Base-by-base conservation (phyloP, 2,113 vertebrate species). In the Oncorhynchus tshawytscha region DNA sequence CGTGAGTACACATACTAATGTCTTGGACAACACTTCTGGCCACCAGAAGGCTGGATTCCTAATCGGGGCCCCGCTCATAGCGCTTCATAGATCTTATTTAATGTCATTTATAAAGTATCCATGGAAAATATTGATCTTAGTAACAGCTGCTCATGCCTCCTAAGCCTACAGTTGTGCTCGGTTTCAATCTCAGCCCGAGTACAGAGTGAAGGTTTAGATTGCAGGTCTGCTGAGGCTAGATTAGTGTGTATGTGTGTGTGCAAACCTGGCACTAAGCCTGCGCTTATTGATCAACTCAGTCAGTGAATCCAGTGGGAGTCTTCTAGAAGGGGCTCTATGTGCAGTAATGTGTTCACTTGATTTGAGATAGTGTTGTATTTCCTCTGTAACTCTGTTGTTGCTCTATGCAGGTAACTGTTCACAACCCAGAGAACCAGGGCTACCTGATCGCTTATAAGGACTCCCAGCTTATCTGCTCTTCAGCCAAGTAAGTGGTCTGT, bases 381-480 rank as follows among this genome's bases (percentile, higher is more conserved):
- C 16, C 4, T 15, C 3, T 15, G n/a, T n/a, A 4, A 22, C 11
- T 70, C 9, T 15, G 20, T 24, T 24, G n/a, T 49, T n/a, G 45
- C 5, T 70, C 6, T 29, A 12, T 67, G 15, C 12, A 91, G 96
- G 96, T 97, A 81, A 96, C 95, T 6, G 94, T 96, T 81, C 96
- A 98, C 89, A 98, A 99, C 91, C 94, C 96, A 66, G 98, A 99
- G 89, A 99, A 99, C 91, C 97, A 98, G 91, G 94, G 95, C 91
- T 99, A 99, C 90, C 86, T 99, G 90, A 99, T 99, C 76, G 98
- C 98, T 29, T 99, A 98, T 91, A 98, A 99, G 87, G 97, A 99
- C 92, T 99, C 97, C 0, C 96, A 97, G 4, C 98, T 99, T 81
- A 99, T 99, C 81, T 89, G 94, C 80, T 98, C 97, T 73, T 96